These are phyloP conservation scores for Acanthosepion esculentum DNA, from an alignment of 2,888 invertebrate genomes.

Conservation along the genomic window DNA sequence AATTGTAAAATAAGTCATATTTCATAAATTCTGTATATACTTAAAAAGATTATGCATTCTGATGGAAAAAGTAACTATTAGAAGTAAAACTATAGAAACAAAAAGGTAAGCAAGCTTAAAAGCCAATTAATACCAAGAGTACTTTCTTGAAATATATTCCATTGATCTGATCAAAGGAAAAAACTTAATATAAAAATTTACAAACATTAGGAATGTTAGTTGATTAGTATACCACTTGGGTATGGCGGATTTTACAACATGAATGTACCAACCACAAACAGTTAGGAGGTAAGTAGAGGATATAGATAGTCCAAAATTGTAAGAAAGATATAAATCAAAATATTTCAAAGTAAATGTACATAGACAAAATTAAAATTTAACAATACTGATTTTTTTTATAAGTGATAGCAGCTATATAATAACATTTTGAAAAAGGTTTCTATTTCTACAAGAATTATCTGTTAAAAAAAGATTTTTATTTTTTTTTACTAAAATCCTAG, in stretches of 20 bases:
- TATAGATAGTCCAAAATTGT: background rate
- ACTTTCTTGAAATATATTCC: background rate
- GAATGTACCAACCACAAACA: background rate
- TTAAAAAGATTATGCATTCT: too few species aligned
- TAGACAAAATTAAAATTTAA: too few species aligned
- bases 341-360: background rate
- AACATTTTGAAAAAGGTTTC: too few species aligned
- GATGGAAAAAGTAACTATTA: too few species aligned
- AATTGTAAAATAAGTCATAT: too few species aligned
- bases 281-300: background rate
- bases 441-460: too few species aligned
- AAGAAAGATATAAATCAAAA: background rate
- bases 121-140: too few species aligned
- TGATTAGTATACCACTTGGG: background rate
- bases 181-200: background rate
- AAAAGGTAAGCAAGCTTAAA: too few species aligned
- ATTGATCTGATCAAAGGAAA: background rate
- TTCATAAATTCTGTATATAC: too few species aligned
- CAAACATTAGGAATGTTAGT: background rate
- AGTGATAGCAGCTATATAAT: background rate
- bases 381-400: too few species aligned
- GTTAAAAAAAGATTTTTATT: background rate
- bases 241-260: background rate
- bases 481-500: background rate
- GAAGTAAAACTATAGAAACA: too few species aligned